Evolutionary conservation across 2,113 vertebrate species (phyloP), one percentile per base, ranked within the genome.

Genomic region (Clarias gariepinus): DNA sequence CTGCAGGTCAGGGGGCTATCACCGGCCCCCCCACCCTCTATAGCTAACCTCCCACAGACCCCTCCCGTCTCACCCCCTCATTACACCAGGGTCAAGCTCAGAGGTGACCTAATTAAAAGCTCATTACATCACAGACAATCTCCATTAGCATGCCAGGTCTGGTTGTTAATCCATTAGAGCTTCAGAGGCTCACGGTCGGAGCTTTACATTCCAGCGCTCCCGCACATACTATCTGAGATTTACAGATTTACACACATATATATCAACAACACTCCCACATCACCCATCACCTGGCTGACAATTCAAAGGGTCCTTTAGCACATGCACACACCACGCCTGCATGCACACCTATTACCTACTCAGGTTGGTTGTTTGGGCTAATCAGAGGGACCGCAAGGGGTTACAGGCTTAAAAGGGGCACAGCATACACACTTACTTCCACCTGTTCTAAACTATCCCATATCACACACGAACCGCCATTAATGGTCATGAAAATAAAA

Each of bases 51-150:
- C 84, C 87, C 66, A 53, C 28, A 83, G 18, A 85, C 87, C 91
- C 92, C 93, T 92, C 94, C 95, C 93, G n/a, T n/a, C n/a, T n/a
- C 85, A 88, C 91, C 91, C 92, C 92, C 93, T 95, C 94, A 96
- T 95, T 95, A 96, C 95, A 95, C 93, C 91, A 93, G 95, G 95
- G 94, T 96, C 95, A 94, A 94, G 93, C 94, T 93, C 93, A 94
- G 93, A 95, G 93, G 94, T 95, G 95, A 95, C 93, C 95, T 95
- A 95, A 96, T 96, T 95, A 95, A 94, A 96, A 95, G 94, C 95
- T 95, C 95, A 96, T 96, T 96, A 96, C 95, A 96, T 94, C 95
- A 95, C 93, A 94, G 94, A 94, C 94, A 92, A 95, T 94, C 94
- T 93, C 94, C 95, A 95, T 95, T 96, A 96, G 93, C 94, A 95